Percentiles rank a stretch among this genome's conserved stretches.
phyloP scores from a whole-genome alignment of 2,113 vertebrate species.

The Salvator merianae region DNA sequence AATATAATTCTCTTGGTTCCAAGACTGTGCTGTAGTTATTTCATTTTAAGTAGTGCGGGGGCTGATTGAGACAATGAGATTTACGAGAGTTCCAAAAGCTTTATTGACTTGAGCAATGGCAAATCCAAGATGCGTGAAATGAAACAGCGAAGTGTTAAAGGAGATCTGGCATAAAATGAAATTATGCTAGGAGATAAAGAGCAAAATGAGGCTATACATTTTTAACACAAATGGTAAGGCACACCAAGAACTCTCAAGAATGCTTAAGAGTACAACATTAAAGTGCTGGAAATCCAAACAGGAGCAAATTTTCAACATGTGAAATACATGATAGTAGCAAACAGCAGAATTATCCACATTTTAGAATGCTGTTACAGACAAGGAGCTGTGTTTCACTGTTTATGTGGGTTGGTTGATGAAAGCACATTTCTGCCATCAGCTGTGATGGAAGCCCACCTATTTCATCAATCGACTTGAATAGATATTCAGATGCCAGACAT shows the following conservation, averaged over 20 bases:
- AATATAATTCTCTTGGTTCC: background rate
- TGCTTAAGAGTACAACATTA: background rate
- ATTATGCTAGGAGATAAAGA: conserved; percentile 16
- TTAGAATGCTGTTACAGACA: background rate
- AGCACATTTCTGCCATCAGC: too few species aligned
- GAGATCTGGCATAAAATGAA: conserved; percentile 18
- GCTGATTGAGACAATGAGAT: conserved; percentile 22
- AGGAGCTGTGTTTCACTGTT: too few species aligned
- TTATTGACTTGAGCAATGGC: conserved; percentile 17
- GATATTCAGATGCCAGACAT: too few species aligned
- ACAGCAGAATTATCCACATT: background rate
- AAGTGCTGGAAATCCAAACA: conserved; percentile 3
- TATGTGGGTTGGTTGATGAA: too few species aligned
- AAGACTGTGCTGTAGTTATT: background rate
- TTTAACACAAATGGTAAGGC: conserved; percentile 14
- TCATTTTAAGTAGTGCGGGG: background rate
- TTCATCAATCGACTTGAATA: too few species aligned
- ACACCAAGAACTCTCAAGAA: background rate
- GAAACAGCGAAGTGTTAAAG: conserved; percentile 21
- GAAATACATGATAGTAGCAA: background rate
- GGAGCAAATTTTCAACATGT: background rate
- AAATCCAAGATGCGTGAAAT: conserved; percentile 38
- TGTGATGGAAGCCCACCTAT: too few species aligned
- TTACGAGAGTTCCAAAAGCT: conserved; percentile 8
- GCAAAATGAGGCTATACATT: conserved; percentile 8